These are phyloP conservation scores for Bergia sp. DNA, from an alignment of 92 coral and sea anemone genomes.

Conservation along the genomic window DNA sequence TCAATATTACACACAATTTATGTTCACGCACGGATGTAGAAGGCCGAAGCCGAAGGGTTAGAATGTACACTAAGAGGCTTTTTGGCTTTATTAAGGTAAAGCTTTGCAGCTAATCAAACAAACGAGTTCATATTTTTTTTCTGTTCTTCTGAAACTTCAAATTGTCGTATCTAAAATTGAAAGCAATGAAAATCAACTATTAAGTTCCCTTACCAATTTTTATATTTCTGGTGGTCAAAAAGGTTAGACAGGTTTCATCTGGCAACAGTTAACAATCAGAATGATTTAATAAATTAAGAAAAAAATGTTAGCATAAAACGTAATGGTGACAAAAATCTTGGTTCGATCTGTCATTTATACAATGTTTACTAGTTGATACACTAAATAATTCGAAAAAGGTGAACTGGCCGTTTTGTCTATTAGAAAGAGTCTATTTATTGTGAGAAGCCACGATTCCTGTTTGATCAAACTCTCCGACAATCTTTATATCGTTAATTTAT, in stretches of 20 bases:
- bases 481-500: background rate
- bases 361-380: background rate
- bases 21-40: background rate
- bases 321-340: background rate
- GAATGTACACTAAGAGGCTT: background rate
- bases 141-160: background rate
- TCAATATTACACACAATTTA: background rate
- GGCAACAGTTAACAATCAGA: background rate
- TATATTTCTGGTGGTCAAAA: background rate
- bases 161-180: background rate
- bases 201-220: too few species aligned
- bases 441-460: background rate
- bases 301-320: background rate
- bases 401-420: background rate
- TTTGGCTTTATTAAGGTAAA: constrained; percentile 3
- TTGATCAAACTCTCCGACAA: background rate
- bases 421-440: background rate
- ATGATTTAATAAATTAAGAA: background rate
- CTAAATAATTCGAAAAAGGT: background rate
- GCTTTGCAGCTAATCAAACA: background rate
- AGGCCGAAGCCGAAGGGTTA: background rate
- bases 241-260: background rate
- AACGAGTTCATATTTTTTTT: background rate
- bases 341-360: background rate
- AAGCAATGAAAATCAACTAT: background rate